Evolutionary conservation across 2,113 vertebrate species (phyloP), one percentile per base, ranked within the genome.

Genomic region (Myotis lucifugus): DNA sequence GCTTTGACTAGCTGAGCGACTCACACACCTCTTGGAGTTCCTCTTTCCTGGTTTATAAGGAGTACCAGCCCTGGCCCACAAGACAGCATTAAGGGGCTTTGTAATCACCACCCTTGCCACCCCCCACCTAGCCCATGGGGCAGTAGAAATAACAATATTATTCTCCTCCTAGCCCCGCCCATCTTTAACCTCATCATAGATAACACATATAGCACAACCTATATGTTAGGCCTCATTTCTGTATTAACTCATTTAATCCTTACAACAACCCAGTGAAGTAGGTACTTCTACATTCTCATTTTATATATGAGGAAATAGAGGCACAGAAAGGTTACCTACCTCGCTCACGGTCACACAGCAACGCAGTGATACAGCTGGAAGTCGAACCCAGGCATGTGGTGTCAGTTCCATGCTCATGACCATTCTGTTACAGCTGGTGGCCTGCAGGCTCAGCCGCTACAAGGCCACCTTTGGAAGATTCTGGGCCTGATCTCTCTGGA

Each of bases 11-110:
- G 8, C 46, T 25, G 42, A 66, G 34, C 40, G 54, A 34, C 69
- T 56, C 3, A 48, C 23, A 46, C 12, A 12, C 25, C 18, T 48
- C 32, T 34, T 10, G 8, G 48, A 48, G 46, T 17, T 70, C 52
- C 50, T 64, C 88, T 82, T 78, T 69, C 72, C 48, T 76, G 8
- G 12, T 50, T 37, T 34, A 1, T 4, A 29, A 2, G 42, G 52
- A 6, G 29, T 4, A 3, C 21, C 17, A 25, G 1, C 23, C n/a
- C 21, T 14, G 8, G 37, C n/a, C 84, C 9, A 0, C 9, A 17
- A 29, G 52, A 77, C 11, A 54, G 5, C 8, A 4, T 2, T 17
- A 14, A 5, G 15, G 23, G 37, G n/a, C 54, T 81, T 27, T 34
- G n/a, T 56, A 6, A 54, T 52, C 67, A 11, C 56, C 12, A 88